Evolutionary conservation across 2,888 invertebrate genomes (phyloP), one percentile per base, ranked within the genome.

Genomic region (Callyntrura sp.): DNA sequence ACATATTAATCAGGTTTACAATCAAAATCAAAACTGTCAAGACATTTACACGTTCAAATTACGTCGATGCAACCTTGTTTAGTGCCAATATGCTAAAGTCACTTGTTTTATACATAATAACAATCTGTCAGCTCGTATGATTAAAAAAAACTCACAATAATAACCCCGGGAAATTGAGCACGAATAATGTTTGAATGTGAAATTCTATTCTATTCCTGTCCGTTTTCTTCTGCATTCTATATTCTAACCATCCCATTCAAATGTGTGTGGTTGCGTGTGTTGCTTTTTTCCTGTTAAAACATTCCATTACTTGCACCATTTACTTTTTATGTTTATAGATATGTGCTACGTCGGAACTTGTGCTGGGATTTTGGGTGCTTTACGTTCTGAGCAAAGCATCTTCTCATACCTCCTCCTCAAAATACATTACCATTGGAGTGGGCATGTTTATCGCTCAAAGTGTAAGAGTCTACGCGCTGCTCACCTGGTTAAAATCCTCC

Each of bases 331-430:
- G 60, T 68, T 87, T 82, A 79, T 84, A 91, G 91, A 91, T 88
- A 81, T 91, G 91, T 85, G 88, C 91, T 12, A 91, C 88, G 55
- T 88, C 88, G 17, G 91, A 91, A 79, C 79, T 91, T 20, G 85
- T 91, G 5, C 73, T 91, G 43, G 91, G 91, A 55, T 57, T 35
- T 45, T 91, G 91, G 91, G 88, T 88, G 78, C 83, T 91, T 8
- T 81, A 65, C 85, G 82, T 91, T 25, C 25, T 91, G 51, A 87
- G 87, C 60, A 35, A 35, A 57, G 73, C 87, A 11, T 87, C 87
- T 25, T 65, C 28, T 65, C 86, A 65, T 62, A 82, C 85, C n/a
- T 88, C 79, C 57, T 88, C 68, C 48, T 88, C 91, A n/a, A 91
- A 91, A 83, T 88, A 88, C 73, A 55, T 82, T 62, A 85, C 86